Evolutionary conservation across 2,113 vertebrate genomes (phyloP), one percentile per base, ranked within the genome.

Genomic region (Quiscalus mexicanus): DNA sequence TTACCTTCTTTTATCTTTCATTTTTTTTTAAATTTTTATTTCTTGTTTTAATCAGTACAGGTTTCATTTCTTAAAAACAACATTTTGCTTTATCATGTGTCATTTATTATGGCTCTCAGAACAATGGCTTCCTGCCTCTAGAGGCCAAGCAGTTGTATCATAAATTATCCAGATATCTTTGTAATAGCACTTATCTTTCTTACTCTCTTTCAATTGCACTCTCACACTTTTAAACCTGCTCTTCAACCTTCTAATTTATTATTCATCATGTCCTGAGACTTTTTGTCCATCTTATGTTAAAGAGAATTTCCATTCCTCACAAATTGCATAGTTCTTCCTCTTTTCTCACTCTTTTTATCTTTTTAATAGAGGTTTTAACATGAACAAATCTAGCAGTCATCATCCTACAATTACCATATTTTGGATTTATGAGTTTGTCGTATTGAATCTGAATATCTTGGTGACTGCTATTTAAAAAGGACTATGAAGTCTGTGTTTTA

Each of bases 261-360:
- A 27, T 81, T 73, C 15, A 74, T 65, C 3, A 25, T 15, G 3
- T 60, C 19, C 24, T 75, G 31, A 18, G 12, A 76, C 31, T 19
- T 53, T 60, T 64, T 62, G 23, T 69, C 24, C 15, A 45, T 58
- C 13, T 86, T 70, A 82, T 50, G 10, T 18, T 47, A n/a, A 93
- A 76, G 9, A 82, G 7, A 84, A 71, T 55, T 79, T 47, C 23
- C 2, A 28, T 93, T 78, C 28, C 15, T 37, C 39, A 3, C 7
- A 84, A 84, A 85, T 69, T 7, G 80, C 30, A 14, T 21, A 22
- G 33, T 37, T 76, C 18, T 65, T 85, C 4, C 6, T 6, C 0
- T 62, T 28, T 47, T n/a, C 4, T 50, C 2, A 2, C 1, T 22
- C 0, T 10, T 0, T 19, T 62, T 47, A 27, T 27, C 33, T 15